phyloP scores from a whole-genome alignment of 2,888 invertebrate genomes.

The Xanthia togata region DNA sequence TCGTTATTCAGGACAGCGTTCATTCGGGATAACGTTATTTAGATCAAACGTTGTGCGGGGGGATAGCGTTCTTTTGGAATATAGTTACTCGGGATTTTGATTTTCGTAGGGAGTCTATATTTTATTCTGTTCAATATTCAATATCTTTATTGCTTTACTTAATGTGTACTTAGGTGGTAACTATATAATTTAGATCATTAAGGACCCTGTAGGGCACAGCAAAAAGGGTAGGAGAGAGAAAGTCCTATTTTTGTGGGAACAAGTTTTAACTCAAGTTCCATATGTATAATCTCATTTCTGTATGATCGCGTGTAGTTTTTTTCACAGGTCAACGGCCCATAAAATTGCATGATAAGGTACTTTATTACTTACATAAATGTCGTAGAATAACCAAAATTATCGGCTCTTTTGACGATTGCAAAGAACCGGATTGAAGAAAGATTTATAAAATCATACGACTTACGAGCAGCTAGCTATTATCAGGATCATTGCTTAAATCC shows the following conservation, averaged over 20 bases:
- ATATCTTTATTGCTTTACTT: too few species aligned
- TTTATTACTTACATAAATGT: background rate
- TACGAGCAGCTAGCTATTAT: background rate
- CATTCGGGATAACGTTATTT: background rate
- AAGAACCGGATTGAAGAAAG: background rate
- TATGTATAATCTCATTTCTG: too few species aligned
- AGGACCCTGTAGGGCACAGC: too few species aligned
- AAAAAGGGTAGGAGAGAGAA: too few species aligned
- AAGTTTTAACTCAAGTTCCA: too few species aligned
- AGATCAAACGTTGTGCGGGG: too few species aligned
- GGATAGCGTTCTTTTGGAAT: background rate
- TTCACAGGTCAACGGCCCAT: background rate
- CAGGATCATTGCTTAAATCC: background rate
- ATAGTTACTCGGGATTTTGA: background rate
- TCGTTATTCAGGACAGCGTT: background rate
- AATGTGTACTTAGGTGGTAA: too few species aligned
- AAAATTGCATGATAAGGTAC: background rate
- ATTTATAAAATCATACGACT: background rate
- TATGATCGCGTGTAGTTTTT: too few species aligned
- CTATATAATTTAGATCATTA: too few species aligned
- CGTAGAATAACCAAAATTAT: background rate
- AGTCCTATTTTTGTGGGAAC: too few species aligned
- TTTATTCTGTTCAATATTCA: too few species aligned
- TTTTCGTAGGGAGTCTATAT: too few species aligned
- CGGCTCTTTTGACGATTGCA: background rate